Conservation (phyloP, 2,113 vertebrate genomes). For the Acinonyx jubatus region DNA sequence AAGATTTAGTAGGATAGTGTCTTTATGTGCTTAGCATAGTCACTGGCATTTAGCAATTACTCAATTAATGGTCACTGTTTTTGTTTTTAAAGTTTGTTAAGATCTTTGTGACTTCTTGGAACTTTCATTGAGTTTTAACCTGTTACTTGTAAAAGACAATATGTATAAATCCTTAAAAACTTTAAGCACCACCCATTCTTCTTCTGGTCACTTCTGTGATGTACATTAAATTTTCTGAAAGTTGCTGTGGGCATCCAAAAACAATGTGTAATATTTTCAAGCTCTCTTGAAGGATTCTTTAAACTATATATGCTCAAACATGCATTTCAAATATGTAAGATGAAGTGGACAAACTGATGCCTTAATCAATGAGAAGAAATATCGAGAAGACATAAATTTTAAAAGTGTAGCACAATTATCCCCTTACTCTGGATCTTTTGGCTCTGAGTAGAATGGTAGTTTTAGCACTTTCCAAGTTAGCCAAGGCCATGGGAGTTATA, state of each 20-base stretch:
- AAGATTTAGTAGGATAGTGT: background rate
- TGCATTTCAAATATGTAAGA: background rate
- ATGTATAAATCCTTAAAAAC: background rate
- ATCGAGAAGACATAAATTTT: background rate
- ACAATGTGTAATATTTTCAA: background rate
- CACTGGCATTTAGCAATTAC: background rate
- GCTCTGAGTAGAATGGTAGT: background rate
- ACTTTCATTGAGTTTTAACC: background rate
- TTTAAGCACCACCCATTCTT: background rate
- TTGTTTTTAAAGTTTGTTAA: background rate
- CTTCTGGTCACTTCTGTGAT: background rate
- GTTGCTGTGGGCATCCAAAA: background rate
- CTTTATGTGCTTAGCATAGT: background rate
- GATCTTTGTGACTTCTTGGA: background rate
- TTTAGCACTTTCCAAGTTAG: background rate
- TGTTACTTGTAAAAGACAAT: background rate
- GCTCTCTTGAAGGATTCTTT: background rate
- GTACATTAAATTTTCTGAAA: background rate
- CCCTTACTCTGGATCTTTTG: background rate
- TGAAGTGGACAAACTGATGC: background rate
- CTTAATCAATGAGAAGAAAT: background rate
- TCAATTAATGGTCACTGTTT: background rate
- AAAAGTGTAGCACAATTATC: background rate
- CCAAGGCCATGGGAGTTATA: background rate
- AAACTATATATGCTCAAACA: background rate